phyloP scores from a whole-genome alignment of 1,140 invertebrate species.

The Theocolax elegans region DNA sequence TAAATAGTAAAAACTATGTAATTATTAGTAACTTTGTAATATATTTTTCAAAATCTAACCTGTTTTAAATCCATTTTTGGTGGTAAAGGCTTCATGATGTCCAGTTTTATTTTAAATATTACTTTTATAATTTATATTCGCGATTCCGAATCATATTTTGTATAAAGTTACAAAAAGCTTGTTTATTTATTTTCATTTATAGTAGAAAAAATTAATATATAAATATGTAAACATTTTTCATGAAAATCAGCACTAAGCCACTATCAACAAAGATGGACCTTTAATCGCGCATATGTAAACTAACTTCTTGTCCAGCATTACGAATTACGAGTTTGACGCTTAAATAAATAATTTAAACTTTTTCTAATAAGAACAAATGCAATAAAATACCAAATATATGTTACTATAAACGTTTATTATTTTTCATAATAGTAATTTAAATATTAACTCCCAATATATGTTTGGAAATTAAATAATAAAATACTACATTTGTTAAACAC shows the following conservation, averaged over 20 bases:
- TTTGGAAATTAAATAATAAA: conserved; percentile 13
- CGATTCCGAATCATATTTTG: too few species aligned
- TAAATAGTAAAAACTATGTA: conserved; percentile 1
- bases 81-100: conserved; percentile 7
- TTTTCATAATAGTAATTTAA: conserved; percentile 33
- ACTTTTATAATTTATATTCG: too few species aligned
- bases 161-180: too few species aligned
- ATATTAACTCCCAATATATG: not conserved
- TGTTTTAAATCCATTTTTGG: conserved; percentile 41
- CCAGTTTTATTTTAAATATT: not conserved
- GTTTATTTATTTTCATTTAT: too few species aligned
- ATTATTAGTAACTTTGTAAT: too few species aligned
- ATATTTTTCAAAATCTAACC: conserved; percentile 32
- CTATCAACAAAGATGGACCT: too few species aligned
- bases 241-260: not conserved
- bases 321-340: not conserved
- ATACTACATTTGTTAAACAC: conserved; percentile 1
- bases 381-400: not conserved
- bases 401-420: conserved; percentile 36
- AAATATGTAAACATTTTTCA: too few species aligned
- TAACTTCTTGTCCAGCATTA: too few species aligned
- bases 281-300: too few species aligned
- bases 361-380: not conserved
- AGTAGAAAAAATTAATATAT: too few species aligned
- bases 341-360: not conserved